Evolutionary conservation across 2,888 invertebrate genomes (phyloP), one percentile per base, ranked within the genome.

Genomic region (Diplolepis rosae): DNA sequence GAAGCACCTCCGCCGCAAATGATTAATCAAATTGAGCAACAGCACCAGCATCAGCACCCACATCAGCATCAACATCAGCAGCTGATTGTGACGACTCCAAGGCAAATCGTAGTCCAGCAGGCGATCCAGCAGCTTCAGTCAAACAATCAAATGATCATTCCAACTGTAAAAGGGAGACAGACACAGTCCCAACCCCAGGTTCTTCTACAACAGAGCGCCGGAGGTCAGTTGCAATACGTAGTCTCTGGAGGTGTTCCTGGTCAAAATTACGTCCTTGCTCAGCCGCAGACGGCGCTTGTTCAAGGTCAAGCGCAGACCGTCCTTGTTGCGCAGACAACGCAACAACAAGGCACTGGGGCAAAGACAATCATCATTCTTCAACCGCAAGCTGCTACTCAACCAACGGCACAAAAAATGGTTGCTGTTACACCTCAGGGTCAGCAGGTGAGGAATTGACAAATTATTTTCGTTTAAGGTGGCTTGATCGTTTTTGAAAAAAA

Each of bases 321-420:
- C 0, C 86, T 94, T 1, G 91, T 94, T 0, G 92, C 93, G 0
- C 93, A 93, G 81, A 91, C 93, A 1, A 90, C 92, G 0, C 93
- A 93, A 79, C 93, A 93, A 73, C 92, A 92, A 76, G 92, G 92
- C 0, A 90, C 92, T 0, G 91, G 91, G 2, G 90, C 93, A 0
- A 94, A 94, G 81, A 94, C 94, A 0, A 94, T 94, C 32, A 94
- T 94, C 56, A 92, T 94, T 65, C 88, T 94, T 48, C 94, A 94
- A 79, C 93, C 92, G 22, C 91, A 91, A 77, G 82, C 87, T 4
- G 76, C 90, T 0, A 80, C 85, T 2, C 89, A 89, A 70, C 81
- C 89, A 1, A 87, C 90, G 1, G 83, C 90, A 1, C 91, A 91
- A 32, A 91, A 91, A 76, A 91, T 92, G 87, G 91, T 93, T 28